These are phyloP conservation scores for Lepilemur ruficaudatus DNA, from an alignment of 2,797 vertebrate genomes.

Conservation along the genomic window DNA sequence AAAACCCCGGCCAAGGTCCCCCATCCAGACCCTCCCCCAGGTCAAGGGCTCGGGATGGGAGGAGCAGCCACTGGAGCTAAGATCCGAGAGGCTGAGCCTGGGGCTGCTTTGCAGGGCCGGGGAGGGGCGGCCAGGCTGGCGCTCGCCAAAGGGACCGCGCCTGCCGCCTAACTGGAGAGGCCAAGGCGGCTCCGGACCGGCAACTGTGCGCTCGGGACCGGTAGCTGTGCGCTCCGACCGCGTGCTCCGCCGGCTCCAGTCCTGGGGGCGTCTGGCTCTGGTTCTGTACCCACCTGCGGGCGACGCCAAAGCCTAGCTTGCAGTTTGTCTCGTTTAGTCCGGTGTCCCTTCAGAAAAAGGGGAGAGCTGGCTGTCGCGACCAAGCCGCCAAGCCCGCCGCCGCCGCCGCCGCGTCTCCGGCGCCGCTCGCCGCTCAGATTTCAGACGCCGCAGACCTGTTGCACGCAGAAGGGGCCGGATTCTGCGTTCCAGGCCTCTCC, in stretches of 20 bases:
- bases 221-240: neutral
- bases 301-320: neutral
- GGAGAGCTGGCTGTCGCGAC: too few relatives aligned
- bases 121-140: neutral
- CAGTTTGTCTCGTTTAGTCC: neutral
- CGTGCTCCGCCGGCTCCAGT: too few relatives aligned
- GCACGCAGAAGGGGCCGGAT: neutral
- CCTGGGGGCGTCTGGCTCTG: neutral
- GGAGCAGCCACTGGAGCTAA: neutral
- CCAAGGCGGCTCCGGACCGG: neutral
- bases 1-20: neutral
- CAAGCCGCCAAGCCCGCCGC: neutral
- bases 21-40: neutral
- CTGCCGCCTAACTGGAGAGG: neutral
- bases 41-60: neutral
- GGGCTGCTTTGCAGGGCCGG: neutral
- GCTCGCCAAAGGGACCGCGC: neutral
- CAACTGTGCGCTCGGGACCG: neutral
- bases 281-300: neutral
- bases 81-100: neutral
- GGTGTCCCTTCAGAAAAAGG: neutral
- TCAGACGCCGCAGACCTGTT: neutral
- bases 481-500: neutral
- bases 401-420: accelerated
- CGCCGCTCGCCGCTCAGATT: neutral